Evolutionary conservation across 2,888 invertebrate species (phyloP).

Genomic region (Megastigmus dorsalis): DNA sequence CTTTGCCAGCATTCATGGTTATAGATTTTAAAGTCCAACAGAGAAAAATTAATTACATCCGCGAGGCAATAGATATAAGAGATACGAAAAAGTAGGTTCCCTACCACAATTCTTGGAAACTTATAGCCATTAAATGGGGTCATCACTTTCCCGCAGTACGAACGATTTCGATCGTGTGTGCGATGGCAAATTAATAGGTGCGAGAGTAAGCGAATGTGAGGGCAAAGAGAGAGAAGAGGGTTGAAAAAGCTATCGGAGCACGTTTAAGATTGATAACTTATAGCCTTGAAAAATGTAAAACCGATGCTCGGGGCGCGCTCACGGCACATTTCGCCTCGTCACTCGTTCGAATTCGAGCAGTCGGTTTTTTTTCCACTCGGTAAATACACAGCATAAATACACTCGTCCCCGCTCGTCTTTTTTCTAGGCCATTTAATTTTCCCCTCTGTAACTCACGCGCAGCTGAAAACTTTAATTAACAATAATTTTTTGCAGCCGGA

Average conservation of each 20-base stretch:
- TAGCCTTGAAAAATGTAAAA: conserved; percentile 71
- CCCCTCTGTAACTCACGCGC: too few relatives aligned
- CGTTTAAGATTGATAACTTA: conserved; percentile 71
- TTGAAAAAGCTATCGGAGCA: conserved; percentile 40
- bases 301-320: conserved; percentile 52
- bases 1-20: too few relatives aligned
- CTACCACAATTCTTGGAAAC: conserved; percentile 55
- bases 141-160: conserved; percentile 68
- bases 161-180: conserved; percentile 39
- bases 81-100: not conserved
- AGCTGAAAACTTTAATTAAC: too few relatives aligned
- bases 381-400: conserved; percentile 21
- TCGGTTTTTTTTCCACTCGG: not conserved
- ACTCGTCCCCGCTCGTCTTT: not conserved
- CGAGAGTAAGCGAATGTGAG: not conserved
- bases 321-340: not conserved
- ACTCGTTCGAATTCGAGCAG: not conserved
- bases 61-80: not conserved
- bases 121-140: conserved; percentile 69
- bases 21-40: too few relatives aligned
- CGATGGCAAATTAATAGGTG: not conserved
- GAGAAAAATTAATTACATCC: too few relatives aligned
- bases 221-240: not conserved
- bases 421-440: not conserved
- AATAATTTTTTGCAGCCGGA: too few relatives aligned